phyloP scores from a whole-genome alignment of 2,888 invertebrate species.

The Tridacna gigas region DNA sequence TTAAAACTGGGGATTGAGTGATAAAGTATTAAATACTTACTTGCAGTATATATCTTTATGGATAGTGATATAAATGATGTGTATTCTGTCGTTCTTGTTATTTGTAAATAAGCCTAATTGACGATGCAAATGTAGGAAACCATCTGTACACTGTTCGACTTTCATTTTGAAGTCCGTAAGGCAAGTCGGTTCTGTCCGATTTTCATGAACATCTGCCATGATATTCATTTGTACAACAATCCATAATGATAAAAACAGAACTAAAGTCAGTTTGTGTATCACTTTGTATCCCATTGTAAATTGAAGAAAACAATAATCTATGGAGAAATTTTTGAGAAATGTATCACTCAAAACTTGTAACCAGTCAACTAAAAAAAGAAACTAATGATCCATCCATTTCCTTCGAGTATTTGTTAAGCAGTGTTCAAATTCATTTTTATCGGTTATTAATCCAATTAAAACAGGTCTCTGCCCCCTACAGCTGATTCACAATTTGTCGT shows the following conservation, averaged over 20 bases:
- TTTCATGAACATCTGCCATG: not conserved
- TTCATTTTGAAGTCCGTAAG: not conserved
- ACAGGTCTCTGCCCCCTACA: not conserved
- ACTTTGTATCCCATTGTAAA: not conserved
- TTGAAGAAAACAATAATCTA: too few species aligned
- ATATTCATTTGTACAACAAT: not conserved
- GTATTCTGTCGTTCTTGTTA: not conserved
- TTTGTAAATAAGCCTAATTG: slow-evolving; percentile 7
- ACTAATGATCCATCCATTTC: not conserved
- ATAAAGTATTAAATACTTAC: not conserved
- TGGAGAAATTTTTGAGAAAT: not conserved
- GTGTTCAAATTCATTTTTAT: not conserved
- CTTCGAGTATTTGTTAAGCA: not conserved
- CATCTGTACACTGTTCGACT: not conserved
- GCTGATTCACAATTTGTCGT: slow-evolving; percentile 3
- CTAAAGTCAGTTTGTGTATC: slow-evolving; percentile 1
- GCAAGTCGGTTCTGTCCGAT: not conserved
- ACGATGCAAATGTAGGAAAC: slow-evolving; percentile 3
- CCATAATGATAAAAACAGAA: slow-evolving; percentile 8
- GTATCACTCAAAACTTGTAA: not conserved
- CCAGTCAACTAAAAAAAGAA: not conserved
- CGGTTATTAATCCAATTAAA: slow-evolving; percentile 1
- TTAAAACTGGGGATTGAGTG: too few species aligned
- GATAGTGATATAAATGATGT: slow-evolving; percentile 18
- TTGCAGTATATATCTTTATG: slow-evolving; percentile 16